Percentiles rank a stretch among this genome's conserved stretches.
phyloP scores from a whole-genome alignment of 2,888 invertebrate species.

The Fissipunctia ypsillon region DNA sequence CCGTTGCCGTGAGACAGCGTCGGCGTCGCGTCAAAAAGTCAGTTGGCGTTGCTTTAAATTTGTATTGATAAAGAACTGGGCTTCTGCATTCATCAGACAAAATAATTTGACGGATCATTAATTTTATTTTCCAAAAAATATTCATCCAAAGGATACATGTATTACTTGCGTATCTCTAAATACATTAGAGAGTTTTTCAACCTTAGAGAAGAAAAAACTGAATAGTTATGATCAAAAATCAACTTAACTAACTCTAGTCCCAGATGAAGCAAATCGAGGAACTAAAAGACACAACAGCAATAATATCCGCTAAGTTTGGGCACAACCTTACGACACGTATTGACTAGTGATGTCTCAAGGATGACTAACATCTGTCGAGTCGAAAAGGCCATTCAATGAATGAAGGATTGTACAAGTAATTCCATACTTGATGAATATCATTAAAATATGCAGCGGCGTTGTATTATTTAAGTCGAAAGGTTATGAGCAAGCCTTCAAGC shows the following conservation, averaged over 20 bases:
- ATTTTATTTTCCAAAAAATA: not conserved
- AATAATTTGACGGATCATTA: not conserved
- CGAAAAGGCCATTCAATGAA: conserved; percentile 42
- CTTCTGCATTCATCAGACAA: not conserved
- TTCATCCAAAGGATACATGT: not conserved
- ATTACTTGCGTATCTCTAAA: not conserved
- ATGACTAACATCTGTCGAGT: conserved; percentile 34
- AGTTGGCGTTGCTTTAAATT: too few species aligned
- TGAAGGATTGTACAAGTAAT: conserved; percentile 55
- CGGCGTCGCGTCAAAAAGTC: too few species aligned
- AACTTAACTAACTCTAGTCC: not conserved
- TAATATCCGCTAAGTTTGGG: conserved; percentile 28
- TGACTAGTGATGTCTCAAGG: conserved; percentile 23
- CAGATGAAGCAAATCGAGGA: not conserved
- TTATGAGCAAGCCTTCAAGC: conserved; percentile 49
- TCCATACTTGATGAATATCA: conserved; percentile 55
- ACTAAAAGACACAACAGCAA: not conserved
- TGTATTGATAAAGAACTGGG: not conserved
- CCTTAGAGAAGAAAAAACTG: not conserved
- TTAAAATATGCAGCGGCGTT: conserved; percentile 49
- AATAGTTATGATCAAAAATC: not conserved
- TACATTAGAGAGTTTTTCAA: not conserved
- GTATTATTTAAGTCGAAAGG: conserved; percentile 57
- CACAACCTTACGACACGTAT: conserved; percentile 25
- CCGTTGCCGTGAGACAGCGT: too few species aligned